Percentiles rank a stretch among this genome's conserved stretches.
phyloP scores from a whole-genome alignment of 1,140 invertebrate genomes.

The Laupala kohalensis region DNA sequence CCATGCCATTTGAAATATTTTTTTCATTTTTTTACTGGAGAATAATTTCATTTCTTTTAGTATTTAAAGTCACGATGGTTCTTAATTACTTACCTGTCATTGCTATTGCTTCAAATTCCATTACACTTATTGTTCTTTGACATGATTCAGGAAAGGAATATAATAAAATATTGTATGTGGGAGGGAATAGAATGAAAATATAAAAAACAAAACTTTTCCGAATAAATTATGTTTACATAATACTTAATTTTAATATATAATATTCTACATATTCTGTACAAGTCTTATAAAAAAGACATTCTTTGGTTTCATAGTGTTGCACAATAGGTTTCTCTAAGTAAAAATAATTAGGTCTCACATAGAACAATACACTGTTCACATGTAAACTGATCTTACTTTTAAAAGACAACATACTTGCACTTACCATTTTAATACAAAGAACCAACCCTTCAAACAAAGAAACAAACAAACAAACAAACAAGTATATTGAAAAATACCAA shows the following conservation, averaged over 20 bases:
- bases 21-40: too few relatives aligned
- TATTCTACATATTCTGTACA: neutral
- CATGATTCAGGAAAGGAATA: too few relatives aligned
- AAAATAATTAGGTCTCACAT: neutral
- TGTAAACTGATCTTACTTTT: neutral
- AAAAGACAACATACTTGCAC: neutral
- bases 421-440: neutral
- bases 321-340: neutral
- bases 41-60: too few relatives aligned
- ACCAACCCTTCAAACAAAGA: neutral
- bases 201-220: too few relatives aligned
- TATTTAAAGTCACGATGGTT: too few relatives aligned
- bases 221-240: neutral
- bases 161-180: too few relatives aligned
- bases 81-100: too few relatives aligned
- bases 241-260: neutral
- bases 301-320: neutral
- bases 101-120: too few relatives aligned
- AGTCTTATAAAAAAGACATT: neutral
- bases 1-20: too few relatives aligned
- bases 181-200: too few relatives aligned
- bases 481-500: neutral
- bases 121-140: too few relatives aligned
- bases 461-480: neutral
- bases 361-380: neutral